Base-by-base conservation (phyloP, 2,888 invertebrate genomes). In the Philaethria dido region DNA sequence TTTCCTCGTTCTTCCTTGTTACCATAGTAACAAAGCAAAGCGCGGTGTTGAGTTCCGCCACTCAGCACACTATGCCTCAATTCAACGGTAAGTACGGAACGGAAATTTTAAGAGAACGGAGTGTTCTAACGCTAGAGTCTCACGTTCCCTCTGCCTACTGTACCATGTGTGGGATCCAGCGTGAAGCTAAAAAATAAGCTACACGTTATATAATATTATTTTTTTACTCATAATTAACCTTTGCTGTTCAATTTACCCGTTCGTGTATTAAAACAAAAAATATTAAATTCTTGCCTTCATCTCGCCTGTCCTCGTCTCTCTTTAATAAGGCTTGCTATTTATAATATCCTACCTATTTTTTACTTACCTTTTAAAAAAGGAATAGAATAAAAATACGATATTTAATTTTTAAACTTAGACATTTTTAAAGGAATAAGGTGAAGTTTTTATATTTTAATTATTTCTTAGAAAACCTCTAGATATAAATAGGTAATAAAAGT, bases 281-380 rank as follows among this genome's bases (percentile, higher is more conserved):
- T 50, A 50, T 50, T 50, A 50, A 50, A 50, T 50, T 50, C 25
- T 25, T 50, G 50, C 11, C 48, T 48, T 48, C 22, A 48, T 48
- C 48, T 22, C n/a, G 48, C 18, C 39, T 48, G 22, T 25, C n/a
- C 9, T 25, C 20, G n/a, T n/a, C 25, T 50, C 14, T 25, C n/a
- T 50, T 25, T n/a, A 14, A 25, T n/a, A 50, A 50, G 25, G 45
- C 9, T 45, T 18, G 18, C 18, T 45, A 20, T 45, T 45, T 20
- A 11, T 11, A 45, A 45, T 20, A 20, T 3, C 14, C 4, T 14
- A n/a, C n/a, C n/a, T 16, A 13, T 13, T 14, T 16, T 44, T 44
- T 44, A 44, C n/a, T n/a, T n/a, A n/a, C n/a, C 42, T 44, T 16
- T 44, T 44, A 44, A 44, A 44, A 16, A 44, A 29, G 3, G 29